Evolutionary conservation across 2,113 vertebrate species (phyloP), one percentile per base, ranked within the genome.

Genomic region (Vanacampus margaritifer): DNA sequence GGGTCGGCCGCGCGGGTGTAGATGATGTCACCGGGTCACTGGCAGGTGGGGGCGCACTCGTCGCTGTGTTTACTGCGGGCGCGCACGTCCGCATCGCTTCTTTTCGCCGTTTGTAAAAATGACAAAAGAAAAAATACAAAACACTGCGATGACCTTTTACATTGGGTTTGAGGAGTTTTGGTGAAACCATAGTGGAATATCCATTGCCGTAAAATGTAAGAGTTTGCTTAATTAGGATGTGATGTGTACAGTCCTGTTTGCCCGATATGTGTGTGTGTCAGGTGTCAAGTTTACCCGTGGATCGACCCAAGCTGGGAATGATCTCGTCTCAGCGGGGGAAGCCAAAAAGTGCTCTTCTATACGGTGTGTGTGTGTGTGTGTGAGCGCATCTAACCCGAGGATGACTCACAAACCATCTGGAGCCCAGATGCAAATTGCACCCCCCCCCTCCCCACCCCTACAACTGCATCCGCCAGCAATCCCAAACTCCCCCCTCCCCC

Each of bases 321-420:
- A 91, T 92, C 88, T 83, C 65, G 79, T 85, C 89, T 86, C 85
- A 85, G 87, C 74, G 66, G 87, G 87, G 82, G 86, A 84, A 88
- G 81, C 71, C 67, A 82, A 75, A 85, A 62, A 72, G 73, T 81
- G 72, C 79, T 84, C 63, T 76, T 86, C 76, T 84, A 64, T 77
- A 69, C 26, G 74, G 58, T 68, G 69, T 43, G 32, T 66, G 28
- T 67, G 66, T 69, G 80, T 78, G 81, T 61, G 72, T 72, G 71
- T 74, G 78, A 76, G 82, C 80, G 78, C 65, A 62, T 79, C 39
- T 89, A 91, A 92, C 90, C 91, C 89, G 79, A 84, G 62, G 85
- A 92, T 93, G 91, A 93, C 91, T 92, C 91, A 91, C 65, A 82
- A 81, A 80, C 82, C 92, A 93, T 93, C 90, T 93, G 92, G 92